Conservation (phyloP, 2,888 invertebrate genomes). For the Heliconius erato region DNA sequence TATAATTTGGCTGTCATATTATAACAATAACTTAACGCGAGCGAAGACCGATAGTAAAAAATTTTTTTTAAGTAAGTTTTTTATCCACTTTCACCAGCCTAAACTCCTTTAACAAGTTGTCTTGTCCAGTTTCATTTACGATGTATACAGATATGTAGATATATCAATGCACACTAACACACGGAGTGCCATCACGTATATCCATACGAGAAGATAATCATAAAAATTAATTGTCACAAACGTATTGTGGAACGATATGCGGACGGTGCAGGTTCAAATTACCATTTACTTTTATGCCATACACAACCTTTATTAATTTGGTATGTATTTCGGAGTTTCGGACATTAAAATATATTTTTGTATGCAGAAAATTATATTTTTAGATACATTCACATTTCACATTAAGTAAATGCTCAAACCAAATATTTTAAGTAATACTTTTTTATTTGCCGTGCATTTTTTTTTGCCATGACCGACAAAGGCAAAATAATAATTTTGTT, state of each 20-base stretch:
- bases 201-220: constrained; percentile 22
- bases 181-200: constrained; percentile 1
- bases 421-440: background rate
- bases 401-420: constrained; percentile 4
- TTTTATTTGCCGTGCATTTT: background rate
- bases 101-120: background rate
- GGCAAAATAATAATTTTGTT: constrained; percentile 7
- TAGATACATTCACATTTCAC: background rate
- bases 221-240: constrained; percentile 42
- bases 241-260: constrained; percentile 23
- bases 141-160: background rate
- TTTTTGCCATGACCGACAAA: background rate
- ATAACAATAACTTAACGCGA: no score
- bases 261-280: constrained; percentile 29
- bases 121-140: background rate
- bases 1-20: no score
- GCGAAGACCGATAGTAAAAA: no score
- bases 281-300: constrained; percentile 32
- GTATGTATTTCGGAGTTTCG: background rate
- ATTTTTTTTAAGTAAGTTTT: background rate
- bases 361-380: background rate
- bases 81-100: no score
- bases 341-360: constrained; percentile 4
- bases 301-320: constrained; percentile 28
- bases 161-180: background rate